phyloP scores from a whole-genome alignment of 2,888 invertebrate species.

The Anthophora plumipes region DNA sequence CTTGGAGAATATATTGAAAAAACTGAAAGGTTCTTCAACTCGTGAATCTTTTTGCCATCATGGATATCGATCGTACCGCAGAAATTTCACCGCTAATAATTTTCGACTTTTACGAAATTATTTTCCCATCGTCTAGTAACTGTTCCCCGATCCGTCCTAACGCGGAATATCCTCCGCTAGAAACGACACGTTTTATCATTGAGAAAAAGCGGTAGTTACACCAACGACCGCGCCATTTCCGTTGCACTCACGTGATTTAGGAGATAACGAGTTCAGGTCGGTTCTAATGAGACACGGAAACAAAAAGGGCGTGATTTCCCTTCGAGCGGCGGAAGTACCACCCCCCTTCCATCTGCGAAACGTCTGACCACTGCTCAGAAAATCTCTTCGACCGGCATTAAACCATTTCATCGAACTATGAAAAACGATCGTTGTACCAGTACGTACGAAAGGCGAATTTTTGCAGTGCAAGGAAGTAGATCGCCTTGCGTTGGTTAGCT shows the following conservation, averaged over 20 bases:
- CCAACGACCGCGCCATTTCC: slow-evolving; percentile 1
- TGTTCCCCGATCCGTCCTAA: background rate
- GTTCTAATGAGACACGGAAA: slow-evolving; percentile 56
- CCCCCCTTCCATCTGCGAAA: no score
- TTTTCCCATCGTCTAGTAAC: background rate
- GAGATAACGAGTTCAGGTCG: slow-evolving; percentile 52
- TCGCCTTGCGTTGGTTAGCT: no score
- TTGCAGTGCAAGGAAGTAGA: no score
- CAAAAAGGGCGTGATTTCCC: slow-evolving; percentile 58
- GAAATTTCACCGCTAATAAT: background rate
- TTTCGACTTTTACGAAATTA: background rate
- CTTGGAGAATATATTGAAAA: no score
- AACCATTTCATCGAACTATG: background rate
- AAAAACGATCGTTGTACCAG: no score
- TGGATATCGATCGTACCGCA: background rate
- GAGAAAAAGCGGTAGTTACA: slow-evolving; percentile 7
- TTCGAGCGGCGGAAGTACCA: slow-evolving; percentile 33
- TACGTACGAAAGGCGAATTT: no score
- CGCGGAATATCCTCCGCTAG: background rate
- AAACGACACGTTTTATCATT: slow-evolving; percentile 5
- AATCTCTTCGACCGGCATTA: background rate
- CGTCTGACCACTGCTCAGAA: background rate
- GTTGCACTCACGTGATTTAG: slow-evolving; percentile 48
- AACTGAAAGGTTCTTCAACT: no score
- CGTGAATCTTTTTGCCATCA: background rate